Evolutionary conservation across 2,888 invertebrate genomes (phyloP).

Genomic region (Sicus ferrugineus): DNA sequence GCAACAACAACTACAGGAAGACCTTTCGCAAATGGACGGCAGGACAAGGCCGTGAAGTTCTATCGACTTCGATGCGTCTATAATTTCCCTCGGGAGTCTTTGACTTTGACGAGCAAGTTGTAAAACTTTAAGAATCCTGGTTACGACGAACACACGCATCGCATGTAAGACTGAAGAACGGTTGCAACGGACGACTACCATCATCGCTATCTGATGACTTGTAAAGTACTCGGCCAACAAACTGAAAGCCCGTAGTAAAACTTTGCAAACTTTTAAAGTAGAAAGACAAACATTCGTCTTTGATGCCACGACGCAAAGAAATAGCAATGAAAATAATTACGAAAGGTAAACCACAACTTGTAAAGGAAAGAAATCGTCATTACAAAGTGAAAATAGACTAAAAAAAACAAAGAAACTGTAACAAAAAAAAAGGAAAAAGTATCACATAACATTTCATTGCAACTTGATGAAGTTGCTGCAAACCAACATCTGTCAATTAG

Average conservation of each 20-base stretch:
- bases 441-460: slow-evolving; percentile 16
- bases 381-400: neutral
- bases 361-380: neutral
- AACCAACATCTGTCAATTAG: slow-evolving; percentile 52
- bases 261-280: neutral
- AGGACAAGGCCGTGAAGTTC: slow-evolving; percentile 33
- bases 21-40: no score
- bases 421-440: slow-evolving; percentile 5
- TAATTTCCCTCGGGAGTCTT: slow-evolving; percentile 63
- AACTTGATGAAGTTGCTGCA: neutral
- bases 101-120: slow-evolving; percentile 64
- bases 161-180: neutral
- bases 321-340: neutral
- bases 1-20: slow-evolving; percentile 17
- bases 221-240: neutral
- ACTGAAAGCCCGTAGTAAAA: slow-evolving; percentile 10
- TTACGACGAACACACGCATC: slow-evolving; percentile 45
- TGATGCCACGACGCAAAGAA: neutral
- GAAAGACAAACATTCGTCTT: neutral
- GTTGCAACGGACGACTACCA: neutral
- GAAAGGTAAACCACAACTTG: neutral
- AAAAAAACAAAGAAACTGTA: neutral
- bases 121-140: slow-evolving; percentile 63
- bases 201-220: neutral
- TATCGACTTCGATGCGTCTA: slow-evolving; percentile 53